Percentiles rank a stretch among this genome's conserved stretches.
Evolutionary conservation across 2,797 vertebrate species (phyloP).

Genomic region (Emys orbicularis): DNA sequence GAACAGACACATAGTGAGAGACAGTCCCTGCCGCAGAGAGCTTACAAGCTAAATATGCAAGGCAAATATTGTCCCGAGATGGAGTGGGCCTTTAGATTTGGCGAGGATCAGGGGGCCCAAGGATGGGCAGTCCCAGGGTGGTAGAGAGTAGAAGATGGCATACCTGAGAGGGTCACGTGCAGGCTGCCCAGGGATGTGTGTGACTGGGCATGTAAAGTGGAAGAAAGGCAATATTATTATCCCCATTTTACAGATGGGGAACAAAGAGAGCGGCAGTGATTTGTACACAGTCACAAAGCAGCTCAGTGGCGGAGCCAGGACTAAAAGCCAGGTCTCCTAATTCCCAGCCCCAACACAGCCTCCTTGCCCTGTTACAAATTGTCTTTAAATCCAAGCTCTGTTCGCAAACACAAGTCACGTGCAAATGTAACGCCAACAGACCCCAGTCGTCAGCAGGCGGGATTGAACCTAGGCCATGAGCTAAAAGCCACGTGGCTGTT

Average conservation of each 20-base stretch:
- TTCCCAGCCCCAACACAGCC: not conserved
- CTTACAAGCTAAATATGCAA: not conserved
- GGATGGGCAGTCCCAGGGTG: not conserved
- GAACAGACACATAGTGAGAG: no score
- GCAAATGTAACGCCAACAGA: not conserved
- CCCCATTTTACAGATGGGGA: not conserved
- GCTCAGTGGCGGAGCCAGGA: rapidly evolving
- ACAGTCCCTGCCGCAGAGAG: not conserved
- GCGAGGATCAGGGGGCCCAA: not conserved
- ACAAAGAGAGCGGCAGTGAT: not conserved
- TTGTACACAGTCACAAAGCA: not conserved
- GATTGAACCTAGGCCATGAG: no score
- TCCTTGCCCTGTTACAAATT: not conserved
- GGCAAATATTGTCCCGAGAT: not conserved
- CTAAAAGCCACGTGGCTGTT: no score
- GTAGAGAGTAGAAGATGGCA: not conserved
- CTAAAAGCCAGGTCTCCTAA: rapidly evolving
- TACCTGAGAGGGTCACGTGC: not conserved
- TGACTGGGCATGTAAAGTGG: not conserved
- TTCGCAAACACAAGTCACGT: not conserved
- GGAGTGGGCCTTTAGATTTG: not conserved
- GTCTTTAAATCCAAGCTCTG: not conserved
- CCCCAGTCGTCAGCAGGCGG: no score
- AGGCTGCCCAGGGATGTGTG: not conserved
- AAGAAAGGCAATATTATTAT: not conserved